phyloP scores from a whole-genome alignment of 2,888 invertebrate species.

The Andrena trimmerana region DNA sequence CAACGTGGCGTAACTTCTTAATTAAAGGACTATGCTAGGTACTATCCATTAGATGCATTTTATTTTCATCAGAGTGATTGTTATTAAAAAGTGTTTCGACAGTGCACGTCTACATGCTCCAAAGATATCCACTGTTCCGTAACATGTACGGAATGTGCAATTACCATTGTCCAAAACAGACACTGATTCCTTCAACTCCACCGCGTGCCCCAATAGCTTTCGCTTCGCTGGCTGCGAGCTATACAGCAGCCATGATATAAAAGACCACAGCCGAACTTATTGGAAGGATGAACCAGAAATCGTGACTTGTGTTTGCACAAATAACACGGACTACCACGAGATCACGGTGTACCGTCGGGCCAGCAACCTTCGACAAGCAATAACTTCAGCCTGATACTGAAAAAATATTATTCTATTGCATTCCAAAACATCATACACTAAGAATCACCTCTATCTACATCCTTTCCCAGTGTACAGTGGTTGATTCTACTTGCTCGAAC shows the following conservation, averaged over 20 bases:
- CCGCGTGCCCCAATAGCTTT: conserved; percentile 69
- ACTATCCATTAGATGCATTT: background rate
- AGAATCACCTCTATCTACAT: background rate
- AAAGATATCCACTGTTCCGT: conserved; percentile 6
- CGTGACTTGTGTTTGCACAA: conserved; percentile 44
- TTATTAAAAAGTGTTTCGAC: background rate
- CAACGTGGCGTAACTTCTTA: too few species aligned
- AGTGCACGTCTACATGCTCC: background rate
- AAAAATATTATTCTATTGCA: conserved; percentile 9
- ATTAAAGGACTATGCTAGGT: too few species aligned
- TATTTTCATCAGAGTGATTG: background rate
- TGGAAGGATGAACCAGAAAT: conserved; percentile 54
- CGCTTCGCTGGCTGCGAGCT: conserved; percentile 62
- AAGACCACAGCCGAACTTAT: conserved; percentile 50
- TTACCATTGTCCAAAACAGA: conserved; percentile 63
- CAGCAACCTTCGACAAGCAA: background rate
- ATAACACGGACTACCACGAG: conserved; percentile 23
- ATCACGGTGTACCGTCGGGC: conserved; percentile 22
- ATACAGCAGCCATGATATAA: conserved; percentile 37
- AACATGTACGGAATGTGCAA: conserved; percentile 34
- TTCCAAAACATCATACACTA: background rate
- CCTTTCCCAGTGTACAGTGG: too few species aligned
- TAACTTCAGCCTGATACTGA: conserved; percentile 13
- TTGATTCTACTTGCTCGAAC: too few species aligned
- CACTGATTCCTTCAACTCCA: conserved; percentile 75